These are phyloP conservation scores for Acinonyx jubatus DNA, from an alignment of 2,113 vertebrate species.

Conservation along the genomic window DNA sequence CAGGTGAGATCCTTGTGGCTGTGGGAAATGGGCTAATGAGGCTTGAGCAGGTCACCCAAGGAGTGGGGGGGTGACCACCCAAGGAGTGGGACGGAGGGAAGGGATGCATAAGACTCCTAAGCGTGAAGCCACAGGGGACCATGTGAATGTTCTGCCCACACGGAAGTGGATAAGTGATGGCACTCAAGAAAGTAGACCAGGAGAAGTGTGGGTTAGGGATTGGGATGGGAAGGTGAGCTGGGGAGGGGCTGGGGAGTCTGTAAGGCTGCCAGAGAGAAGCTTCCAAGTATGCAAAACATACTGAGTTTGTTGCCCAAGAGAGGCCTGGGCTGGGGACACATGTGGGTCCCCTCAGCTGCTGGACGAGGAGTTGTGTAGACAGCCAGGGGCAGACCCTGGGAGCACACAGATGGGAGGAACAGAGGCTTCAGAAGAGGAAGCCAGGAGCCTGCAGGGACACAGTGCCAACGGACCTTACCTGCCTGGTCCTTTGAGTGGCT, in stretches of 20 bases:
- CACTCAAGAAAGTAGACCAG: background rate
- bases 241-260: background rate
- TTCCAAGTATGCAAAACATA: background rate
- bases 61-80: background rate
- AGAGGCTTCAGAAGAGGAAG: background rate
- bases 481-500: background rate
- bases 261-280: background rate
- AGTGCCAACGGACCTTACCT: background rate
- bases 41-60: background rate
- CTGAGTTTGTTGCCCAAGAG: background rate
- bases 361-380: background rate
- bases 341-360: background rate
- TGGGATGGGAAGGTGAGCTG: background rate
- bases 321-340: background rate
- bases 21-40: background rate
- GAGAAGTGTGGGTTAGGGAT: background rate
- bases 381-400: background rate
- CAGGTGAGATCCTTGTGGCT: background rate
- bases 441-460: background rate
- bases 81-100: background rate
- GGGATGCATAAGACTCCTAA: background rate
- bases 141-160: background rate
- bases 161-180: no score
- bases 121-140: background rate
- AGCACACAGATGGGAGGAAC: background rate